Evolutionary conservation across 2,888 invertebrate species (phyloP).

Genomic region (Liopterus haemorrhoidalis): DNA sequence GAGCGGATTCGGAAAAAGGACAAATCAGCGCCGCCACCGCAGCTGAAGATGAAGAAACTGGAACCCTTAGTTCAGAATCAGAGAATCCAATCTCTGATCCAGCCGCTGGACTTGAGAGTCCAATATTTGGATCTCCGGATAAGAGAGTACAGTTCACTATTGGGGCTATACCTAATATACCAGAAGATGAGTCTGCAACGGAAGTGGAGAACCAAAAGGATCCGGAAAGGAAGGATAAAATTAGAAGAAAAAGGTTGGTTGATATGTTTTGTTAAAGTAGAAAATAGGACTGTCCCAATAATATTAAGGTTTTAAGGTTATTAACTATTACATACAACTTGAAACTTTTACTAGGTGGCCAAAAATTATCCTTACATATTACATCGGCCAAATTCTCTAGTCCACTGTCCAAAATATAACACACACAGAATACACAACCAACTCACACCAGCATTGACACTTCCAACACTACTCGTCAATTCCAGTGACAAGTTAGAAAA

Average conservation of each 20-base stretch:
- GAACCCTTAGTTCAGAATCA: constrained; percentile 40
- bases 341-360: too few species aligned
- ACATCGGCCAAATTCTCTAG: too few species aligned
- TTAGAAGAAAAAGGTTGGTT: constrained; percentile 48
- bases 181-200: constrained; percentile 41
- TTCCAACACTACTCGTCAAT: too few species aligned
- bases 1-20: constrained; percentile 11
- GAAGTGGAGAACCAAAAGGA: constrained; percentile 38
- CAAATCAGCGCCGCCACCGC: constrained; percentile 27
- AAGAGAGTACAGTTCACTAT: constrained; percentile 50
- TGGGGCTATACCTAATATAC: constrained; percentile 33
- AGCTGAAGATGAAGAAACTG: constrained; percentile 38
- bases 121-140: constrained; percentile 35
- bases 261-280: too few species aligned
- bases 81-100: constrained; percentile 46
- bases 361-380: too few species aligned
- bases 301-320: too few species aligned
- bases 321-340: too few species aligned
- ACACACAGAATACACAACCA: too few species aligned
- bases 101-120: constrained; percentile 26
- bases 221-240: constrained; percentile 41
- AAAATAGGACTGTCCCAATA: too few species aligned
- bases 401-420: too few species aligned
- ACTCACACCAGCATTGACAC: too few species aligned
- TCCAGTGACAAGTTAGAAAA: too few species aligned